A percentile compares a stretch with the other conserved stretches of the same genome.
Evolutionary conservation across 1,140 invertebrate species (phyloP).

Genomic region (Hycleus cichorii): DNA sequence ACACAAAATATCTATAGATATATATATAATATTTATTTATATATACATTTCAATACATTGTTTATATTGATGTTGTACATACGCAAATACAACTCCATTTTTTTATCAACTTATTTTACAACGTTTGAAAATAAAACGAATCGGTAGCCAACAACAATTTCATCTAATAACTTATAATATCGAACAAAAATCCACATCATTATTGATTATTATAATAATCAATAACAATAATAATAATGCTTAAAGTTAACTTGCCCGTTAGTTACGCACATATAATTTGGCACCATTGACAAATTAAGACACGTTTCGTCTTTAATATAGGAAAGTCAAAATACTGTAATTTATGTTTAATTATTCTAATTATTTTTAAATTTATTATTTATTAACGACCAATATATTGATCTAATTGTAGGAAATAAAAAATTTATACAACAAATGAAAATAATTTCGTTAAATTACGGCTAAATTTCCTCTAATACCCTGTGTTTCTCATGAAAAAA

Average conservation of each 20-base stretch:
- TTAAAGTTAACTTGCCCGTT: too few relatives aligned
- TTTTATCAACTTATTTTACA: constrained; percentile 10
- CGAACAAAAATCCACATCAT: background rate
- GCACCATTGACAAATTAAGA: constrained; percentile 12
- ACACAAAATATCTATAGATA: constrained; percentile 4
- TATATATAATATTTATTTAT: constrained; percentile 13
- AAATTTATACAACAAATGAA: constrained; percentile 16
- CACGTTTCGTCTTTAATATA: background rate
- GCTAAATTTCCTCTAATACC: constrained; percentile 29
- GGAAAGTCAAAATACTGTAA: constrained; percentile 4
- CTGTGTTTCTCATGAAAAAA: constrained; percentile 16
- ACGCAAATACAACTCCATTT: constrained; percentile 13
- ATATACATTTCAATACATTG: constrained; percentile 20
- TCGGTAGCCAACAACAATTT: constrained; percentile 7
- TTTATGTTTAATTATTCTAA: background rate
- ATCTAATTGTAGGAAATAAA: too few relatives aligned
- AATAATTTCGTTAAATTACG: constrained; percentile 19
- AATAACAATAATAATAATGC: background rate
- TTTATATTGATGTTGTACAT: background rate
- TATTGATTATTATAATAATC: background rate
- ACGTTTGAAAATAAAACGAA: background rate
- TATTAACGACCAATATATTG: background rate
- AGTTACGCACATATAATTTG: background rate
- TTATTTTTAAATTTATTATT: constrained; percentile 4
- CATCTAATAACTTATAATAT: background rate